These are phyloP conservation scores for Sciaenops ocellatus DNA, from an alignment of 2,797 vertebrate genomes.

Conservation along the genomic window DNA sequence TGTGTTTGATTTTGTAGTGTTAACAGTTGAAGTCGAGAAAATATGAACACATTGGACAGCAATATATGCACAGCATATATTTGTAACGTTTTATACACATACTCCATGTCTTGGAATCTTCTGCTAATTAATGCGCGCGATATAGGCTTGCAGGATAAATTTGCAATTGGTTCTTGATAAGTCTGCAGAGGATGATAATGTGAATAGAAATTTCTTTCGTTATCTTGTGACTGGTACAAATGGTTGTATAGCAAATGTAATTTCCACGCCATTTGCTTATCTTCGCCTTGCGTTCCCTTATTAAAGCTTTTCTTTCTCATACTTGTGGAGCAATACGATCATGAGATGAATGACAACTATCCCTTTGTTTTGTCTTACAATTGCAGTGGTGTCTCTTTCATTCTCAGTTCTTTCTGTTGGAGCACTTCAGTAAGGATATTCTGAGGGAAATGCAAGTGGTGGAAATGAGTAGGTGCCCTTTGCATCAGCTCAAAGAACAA, in stretches of 20 bases:
- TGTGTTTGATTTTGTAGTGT: background rate
- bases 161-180: slow-evolving; percentile 51
- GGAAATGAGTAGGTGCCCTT: slow-evolving; percentile 59
- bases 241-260: slow-evolving; percentile 62
- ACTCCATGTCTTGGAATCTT: slow-evolving; percentile 19
- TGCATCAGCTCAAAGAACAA: slow-evolving; percentile 68
- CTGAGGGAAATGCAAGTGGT: slow-evolving; percentile 46
- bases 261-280: slow-evolving; percentile 69
- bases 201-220: slow-evolving; percentile 55
- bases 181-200: slow-evolving; percentile 49
- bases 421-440: slow-evolving; percentile 32
- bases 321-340: slow-evolving; percentile 46
- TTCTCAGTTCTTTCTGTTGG: slow-evolving; percentile 4
- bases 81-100: background rate
- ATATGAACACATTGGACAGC: slow-evolving; percentile 6
- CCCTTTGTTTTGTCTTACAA: slow-evolving; percentile 55
- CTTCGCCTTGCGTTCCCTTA: slow-evolving; percentile 35
- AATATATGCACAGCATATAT: background rate
- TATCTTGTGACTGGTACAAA: slow-evolving; percentile 72
- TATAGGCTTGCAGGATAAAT: slow-evolving; percentile 34
- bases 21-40: slow-evolving; percentile 1
- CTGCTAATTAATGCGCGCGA: slow-evolving; percentile 62
- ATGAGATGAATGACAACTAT: slow-evolving; percentile 60
- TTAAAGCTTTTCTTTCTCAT: slow-evolving; percentile 44
- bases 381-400: background rate